phyloP scores from a whole-genome alignment of 2,797 vertebrate species.

The Sebastes trivittatus region DNA sequence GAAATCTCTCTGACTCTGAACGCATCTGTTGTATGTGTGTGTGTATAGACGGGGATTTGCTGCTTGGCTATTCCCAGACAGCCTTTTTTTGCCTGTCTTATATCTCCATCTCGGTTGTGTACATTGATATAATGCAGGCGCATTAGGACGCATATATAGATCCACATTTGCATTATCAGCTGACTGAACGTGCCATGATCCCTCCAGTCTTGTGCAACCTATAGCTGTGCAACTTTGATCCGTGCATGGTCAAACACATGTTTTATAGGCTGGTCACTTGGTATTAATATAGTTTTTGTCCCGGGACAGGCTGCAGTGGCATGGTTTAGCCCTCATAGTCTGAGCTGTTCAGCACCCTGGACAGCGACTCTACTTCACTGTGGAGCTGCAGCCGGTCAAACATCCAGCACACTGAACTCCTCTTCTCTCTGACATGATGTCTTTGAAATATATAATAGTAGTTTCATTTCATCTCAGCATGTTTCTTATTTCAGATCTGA shows the following conservation, averaged over 20 bases:
- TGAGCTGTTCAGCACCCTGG: slow-evolving; percentile 64
- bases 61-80: slow-evolving; percentile 21
- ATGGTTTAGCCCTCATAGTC: background rate
- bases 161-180: slow-evolving; percentile 19
- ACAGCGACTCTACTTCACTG: slow-evolving; percentile 32
- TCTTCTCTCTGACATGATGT: background rate
- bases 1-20: slow-evolving; percentile 32
- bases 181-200: background rate
- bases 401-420: background rate
- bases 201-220: background rate
- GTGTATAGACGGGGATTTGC: background rate
- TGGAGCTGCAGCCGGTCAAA: background rate
- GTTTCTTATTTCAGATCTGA: background rate
- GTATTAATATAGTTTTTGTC: slow-evolving; percentile 25
- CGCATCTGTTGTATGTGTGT: background rate
- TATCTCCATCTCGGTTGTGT: slow-evolving; percentile 12
- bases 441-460: background rate
- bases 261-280: background rate
- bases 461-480: background rate
- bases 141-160: background rate
- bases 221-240: slow-evolving; percentile 18
- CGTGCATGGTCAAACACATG: background rate
- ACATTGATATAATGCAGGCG: slow-evolving; percentile 21
- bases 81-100: slow-evolving; percentile 7
- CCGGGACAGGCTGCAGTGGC: slow-evolving; percentile 53